Percentiles rank a stretch among this genome's conserved stretches.
These are phyloP conservation scores for Montipora capitata DNA, from an alignment of 92 coral and sea anemone genomes.

Conservation along the genomic window DNA sequence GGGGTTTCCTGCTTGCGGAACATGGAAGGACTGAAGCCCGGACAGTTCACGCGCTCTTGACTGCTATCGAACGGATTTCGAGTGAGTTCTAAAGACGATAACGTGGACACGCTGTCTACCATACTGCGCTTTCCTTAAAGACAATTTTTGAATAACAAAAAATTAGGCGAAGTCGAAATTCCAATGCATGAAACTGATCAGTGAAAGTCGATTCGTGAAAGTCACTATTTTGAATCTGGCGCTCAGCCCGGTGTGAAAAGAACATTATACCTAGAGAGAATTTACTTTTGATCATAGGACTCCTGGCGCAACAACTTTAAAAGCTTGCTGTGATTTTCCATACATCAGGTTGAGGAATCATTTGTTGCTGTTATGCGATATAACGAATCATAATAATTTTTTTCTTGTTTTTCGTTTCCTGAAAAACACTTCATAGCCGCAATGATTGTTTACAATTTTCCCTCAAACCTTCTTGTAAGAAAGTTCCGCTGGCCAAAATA, in stretches of 20 bases:
- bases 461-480: neutral
- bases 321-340: neutral
- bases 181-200: conserved; percentile 36
- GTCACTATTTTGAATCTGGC: conserved; percentile 80
- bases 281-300: conserved; percentile 30
- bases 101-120: conserved; percentile 81
- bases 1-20: conserved; percentile 93
- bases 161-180: neutral
- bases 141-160: neutral
- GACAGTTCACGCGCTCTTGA: conserved; percentile 84
- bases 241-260: conserved; percentile 70
- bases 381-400: neutral
- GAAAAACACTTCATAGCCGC: neutral
- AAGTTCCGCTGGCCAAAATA: conserved; percentile 78
- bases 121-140: conserved; percentile 26
- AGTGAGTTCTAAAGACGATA: conserved; percentile 86
- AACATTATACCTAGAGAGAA: conserved; percentile 68
- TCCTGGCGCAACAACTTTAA: neutral
- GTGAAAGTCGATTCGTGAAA: neutral
- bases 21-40: conserved; percentile 98
- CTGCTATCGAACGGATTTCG: conserved; percentile 95
- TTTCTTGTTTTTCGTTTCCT: neutral
- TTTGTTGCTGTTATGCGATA: neutral
- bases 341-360: neutral
- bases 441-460: conserved; percentile 18